Evolutionary conservation across 1,140 invertebrate species (phyloP), one percentile per base, ranked within the genome.

Genomic region (Neotoxoptera formosana): DNA sequence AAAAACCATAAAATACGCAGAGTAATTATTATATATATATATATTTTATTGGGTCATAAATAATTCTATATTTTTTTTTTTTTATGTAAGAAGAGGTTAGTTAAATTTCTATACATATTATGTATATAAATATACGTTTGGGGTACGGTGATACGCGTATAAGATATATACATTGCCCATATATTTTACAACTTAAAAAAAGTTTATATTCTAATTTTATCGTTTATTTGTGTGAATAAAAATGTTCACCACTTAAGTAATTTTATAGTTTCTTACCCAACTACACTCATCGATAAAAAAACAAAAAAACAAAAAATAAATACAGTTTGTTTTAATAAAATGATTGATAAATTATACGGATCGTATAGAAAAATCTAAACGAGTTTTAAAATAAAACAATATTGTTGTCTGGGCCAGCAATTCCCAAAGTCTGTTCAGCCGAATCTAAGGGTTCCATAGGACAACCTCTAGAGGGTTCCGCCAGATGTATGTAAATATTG

Each of bases 131-230:
- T 20, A 30, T 30, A 60, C 56, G 25, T 67, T 41, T n/a, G 4
- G 4, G 60, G 30, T 14, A 67, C n/a, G 30, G 30, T 67, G 30
- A n/a, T 67, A 67, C 11, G 4, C 30, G 30, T 67, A n/a, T n/a
- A 67, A 30, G 41, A 2, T 41, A 17, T n/a, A 30, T 4, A 67
- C 30, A 67, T 67, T 17, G 14, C 9, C 9, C 8, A 60, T n/a
- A n/a, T n/a, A 67, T 6, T 17, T n/a, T 67, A n/a, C 11, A 67
- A n/a, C 60, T 67, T n/a, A n/a, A n/a, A 67, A 67, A 67, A 9
- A 67, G 60, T 67, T 67, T 67, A 67, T 67, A 67, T n/a, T 67
- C n/a, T 67, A 67, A 67, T 67, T 67, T 67, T n/a, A 67, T 67
- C 60, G 60, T n/a, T 67, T 67, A 67, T 8, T 67, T 30, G 30